Conservation (phyloP, 2,888 invertebrate genomes). For the Andrena marginata region DNA sequence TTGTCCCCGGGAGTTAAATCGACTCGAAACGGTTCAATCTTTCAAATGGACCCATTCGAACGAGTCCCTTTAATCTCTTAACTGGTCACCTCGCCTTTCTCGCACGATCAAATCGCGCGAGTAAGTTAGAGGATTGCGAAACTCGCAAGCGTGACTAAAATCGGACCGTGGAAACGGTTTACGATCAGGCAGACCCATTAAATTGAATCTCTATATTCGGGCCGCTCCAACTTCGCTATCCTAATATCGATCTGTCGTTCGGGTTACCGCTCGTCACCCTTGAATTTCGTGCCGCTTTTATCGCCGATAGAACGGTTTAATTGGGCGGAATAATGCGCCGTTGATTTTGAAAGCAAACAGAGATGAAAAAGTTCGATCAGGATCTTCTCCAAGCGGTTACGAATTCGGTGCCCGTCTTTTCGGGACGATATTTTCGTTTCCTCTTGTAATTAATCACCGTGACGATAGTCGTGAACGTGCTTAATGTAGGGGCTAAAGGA, state of each 20-base stretch:
- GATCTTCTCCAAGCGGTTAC: not conserved
- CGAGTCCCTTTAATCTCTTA: slow-evolving; percentile 63
- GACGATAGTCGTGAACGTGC: slow-evolving; percentile 18
- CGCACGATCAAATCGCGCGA: slow-evolving; percentile 50
- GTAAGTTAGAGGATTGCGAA: slow-evolving; percentile 59
- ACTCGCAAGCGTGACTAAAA: slow-evolving; percentile 69
- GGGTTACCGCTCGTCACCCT: slow-evolving; percentile 18
- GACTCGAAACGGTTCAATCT: slow-evolving; percentile 42
- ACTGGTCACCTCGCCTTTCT: slow-evolving; percentile 49
- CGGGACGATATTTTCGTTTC: too few species aligned
- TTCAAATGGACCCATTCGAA: slow-evolving; percentile 45
- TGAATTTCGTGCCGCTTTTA: slow-evolving; percentile 29
- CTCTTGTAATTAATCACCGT: too few species aligned
- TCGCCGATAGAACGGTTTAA: slow-evolving; percentile 18
- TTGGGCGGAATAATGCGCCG: slow-evolving; percentile 4
- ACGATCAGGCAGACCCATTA: slow-evolving; percentile 66
- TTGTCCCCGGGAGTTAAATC: slow-evolving; percentile 25
- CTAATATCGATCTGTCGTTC: slow-evolving; percentile 50
- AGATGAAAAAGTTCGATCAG: not conserved
- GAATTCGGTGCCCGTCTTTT: not conserved
- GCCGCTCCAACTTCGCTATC: slow-evolving; percentile 51
- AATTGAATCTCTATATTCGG: slow-evolving; percentile 70
- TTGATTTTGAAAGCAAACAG: not conserved
- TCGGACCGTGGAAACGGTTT: slow-evolving; percentile 67
- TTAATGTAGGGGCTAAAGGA: slow-evolving; percentile 25